Percentiles rank a stretch among this genome's conserved stretches.
These are phyloP conservation scores for Eupleurogrammus muticus DNA, from an alignment of 2,797 vertebrate species.

Conservation along the genomic window DNA sequence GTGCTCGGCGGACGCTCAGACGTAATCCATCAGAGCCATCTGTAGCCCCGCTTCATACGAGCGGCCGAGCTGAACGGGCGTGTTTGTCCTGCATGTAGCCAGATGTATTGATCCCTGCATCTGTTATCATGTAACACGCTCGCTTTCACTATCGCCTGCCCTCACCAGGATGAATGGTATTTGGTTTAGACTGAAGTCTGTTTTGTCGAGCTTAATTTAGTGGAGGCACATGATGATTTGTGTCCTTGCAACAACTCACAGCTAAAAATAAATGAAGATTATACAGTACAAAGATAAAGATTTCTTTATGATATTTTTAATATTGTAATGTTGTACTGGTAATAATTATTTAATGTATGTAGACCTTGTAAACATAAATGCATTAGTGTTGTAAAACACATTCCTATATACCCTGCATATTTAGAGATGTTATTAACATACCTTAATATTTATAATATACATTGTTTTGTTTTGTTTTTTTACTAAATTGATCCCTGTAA, in stretches of 20 bases:
- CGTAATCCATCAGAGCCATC: conserved; percentile 60
- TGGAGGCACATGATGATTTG: background rate
- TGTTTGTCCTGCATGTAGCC: conserved; percentile 58
- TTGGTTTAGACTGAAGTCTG: conserved; percentile 39
- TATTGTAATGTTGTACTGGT: background rate
- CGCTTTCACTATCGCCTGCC: conserved; percentile 42
- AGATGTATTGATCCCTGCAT: conserved; percentile 61
- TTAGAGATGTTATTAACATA: background rate
- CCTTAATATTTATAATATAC: too few relatives aligned
- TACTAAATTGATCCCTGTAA: too few relatives aligned
- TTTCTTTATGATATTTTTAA: background rate
- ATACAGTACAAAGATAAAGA: too few relatives aligned
- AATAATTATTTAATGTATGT: background rate
- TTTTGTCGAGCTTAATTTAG: background rate
- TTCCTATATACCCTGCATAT: background rate
- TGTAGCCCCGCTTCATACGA: conserved; percentile 35
- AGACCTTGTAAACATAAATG: background rate
- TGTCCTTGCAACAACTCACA: background rate
- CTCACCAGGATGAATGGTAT: conserved; percentile 35
- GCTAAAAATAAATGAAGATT: background rate
- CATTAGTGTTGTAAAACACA: background rate
- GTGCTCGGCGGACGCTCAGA: conserved; percentile 28
- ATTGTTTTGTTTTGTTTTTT: too few relatives aligned
- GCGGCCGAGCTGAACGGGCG: conserved; percentile 39
- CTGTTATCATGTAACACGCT: conserved; percentile 58